Base-by-base conservation (phyloP, 2,113 vertebrate genomes). In the Strigops habroptila region DNA sequence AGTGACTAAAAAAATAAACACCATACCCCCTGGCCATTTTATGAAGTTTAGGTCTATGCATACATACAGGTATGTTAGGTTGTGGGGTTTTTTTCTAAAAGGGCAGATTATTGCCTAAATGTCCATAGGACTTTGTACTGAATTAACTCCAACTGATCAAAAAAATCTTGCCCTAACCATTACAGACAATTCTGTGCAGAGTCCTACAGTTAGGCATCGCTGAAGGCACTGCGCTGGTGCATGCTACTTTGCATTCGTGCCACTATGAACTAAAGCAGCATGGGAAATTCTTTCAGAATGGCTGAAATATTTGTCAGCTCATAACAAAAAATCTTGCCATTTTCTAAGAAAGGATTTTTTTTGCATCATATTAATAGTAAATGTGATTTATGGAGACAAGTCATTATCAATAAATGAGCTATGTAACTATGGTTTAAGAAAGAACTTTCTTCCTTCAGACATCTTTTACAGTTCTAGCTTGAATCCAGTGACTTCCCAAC, bases 401-500 rank as follows among this genome's bases (percentile, higher is more conserved):
- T 82, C 15, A 69, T 46, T 23, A 70, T 55, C 83, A 88, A 53
- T 63, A 15, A 52, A 60, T 68, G 19, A 89, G 79, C 3, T 22
- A 60, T 15, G 17, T 79, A 35, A 8, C 14, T 17, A 18, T 5
- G 4, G 31, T 37, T 83, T 70, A 70, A 14, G 8, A 78, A 23
- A 78, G 18, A 49, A 64, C 12, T 70, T 86, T 39, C 33, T 83
- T 75, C 27, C 10, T 60, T 83, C 9, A 9, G 24, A 24, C 10
- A 7, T 44, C 49, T 92, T 94, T 90, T 73, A 59, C 7, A 74
- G 24, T 5, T 75, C 71, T 39, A 71, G 3, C 35, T 87, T 79
- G 44, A 82, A 69, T 43, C 5, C 33, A 52, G 0, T 41, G 57
- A 30, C 6, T 79, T 11, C 18, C 7, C 52, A 75, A 0, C 3